Conservation (phyloP, 2,797 vertebrate genomes). For the Aplochiton taeniatus region DNA sequence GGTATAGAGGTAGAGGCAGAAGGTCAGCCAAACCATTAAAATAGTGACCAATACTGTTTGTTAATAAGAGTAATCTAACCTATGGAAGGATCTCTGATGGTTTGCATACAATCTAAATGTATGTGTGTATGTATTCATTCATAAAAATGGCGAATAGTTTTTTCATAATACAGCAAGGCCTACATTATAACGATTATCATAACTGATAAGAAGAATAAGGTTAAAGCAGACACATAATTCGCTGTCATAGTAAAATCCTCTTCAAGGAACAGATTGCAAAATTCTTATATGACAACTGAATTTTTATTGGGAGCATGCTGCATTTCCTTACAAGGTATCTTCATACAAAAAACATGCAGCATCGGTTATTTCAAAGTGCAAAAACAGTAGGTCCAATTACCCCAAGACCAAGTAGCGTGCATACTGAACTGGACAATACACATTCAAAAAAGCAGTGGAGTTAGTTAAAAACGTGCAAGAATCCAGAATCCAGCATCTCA, state of each 20-base stretch:
- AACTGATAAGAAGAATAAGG: too few relatives aligned
- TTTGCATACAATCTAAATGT: too few relatives aligned
- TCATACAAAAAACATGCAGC: conserved; percentile 80
- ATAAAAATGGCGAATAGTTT: too few relatives aligned
- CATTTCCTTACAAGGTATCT: conserved; percentile 57
- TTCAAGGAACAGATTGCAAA: conserved; percentile 43
- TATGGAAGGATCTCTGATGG: too few relatives aligned
- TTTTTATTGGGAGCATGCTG: conserved; percentile 71
- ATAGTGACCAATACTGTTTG: too few relatives aligned
- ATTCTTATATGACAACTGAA: conserved; percentile 14
- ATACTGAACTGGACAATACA: conserved; percentile 67
- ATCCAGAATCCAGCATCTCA: conserved; percentile 37
- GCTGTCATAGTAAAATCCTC: neutral
- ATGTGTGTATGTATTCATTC: too few relatives aligned
- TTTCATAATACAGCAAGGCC: neutral
- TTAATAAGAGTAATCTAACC: too few relatives aligned
- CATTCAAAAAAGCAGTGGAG: conserved; percentile 54
- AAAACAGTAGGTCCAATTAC: conserved; percentile 63
- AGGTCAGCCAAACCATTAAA: too few relatives aligned
- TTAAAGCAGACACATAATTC: too few relatives aligned
- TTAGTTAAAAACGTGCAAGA: conserved; percentile 64
- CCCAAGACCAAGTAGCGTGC: conserved; percentile 64
- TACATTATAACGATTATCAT: neutral
- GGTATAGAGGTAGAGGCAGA: too few relatives aligned
- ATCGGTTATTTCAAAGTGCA: conserved; percentile 72